Base-by-base conservation (phyloP, 2,888 invertebrate species). In the Hemithea aestivaria region DNA sequence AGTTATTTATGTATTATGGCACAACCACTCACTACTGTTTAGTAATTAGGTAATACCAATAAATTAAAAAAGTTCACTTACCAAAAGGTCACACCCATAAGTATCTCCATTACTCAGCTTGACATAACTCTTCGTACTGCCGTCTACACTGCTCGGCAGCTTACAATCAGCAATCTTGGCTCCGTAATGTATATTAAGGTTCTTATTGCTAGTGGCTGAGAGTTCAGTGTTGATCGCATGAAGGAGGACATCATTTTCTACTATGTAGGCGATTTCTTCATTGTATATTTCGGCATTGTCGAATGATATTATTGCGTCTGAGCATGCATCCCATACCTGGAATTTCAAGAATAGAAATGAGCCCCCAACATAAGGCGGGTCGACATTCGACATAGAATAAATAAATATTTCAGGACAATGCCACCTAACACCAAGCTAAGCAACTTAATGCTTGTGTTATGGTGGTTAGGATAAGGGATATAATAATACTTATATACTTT, bases 251-350 rank as follows among this genome's bases (percentile, higher is more conserved):
- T 97, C 94, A 84, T 98, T 99, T 84, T 99, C 99, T 7, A 98
- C 94, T 52, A 99, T 94, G 69, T 94, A 96, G 0, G 97, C 96
- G 1, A 99, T 89, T 67, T 95, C 92, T 27, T 92, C 90, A 10
- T 89, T 83, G 56, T 92, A 80, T 45, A 92, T 88, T 7, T 93
- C 91, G 43, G 94, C 88, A 49, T 83, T 85, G 56, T 93, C 93
- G 71, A 98, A 98, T 43, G 93, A 91, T 47, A 98, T 96, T 58
- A 93, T 85, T 0, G 97, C 94, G 74, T 96, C 94, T 0, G 98
- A 97, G 65, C 93, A 91, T 2, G 94, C 93, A 77, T 98, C 98
- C 96, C 97, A 98, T 10, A 98, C 94, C 96, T 96, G 66, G 27
- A 73, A n/a, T n/a, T n/a, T n/a, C n/a, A n/a, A n/a, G n/a, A n/a